phyloP scores from a whole-genome alignment of 2,888 invertebrate species.

The Eumacrocentrus americanus region DNA sequence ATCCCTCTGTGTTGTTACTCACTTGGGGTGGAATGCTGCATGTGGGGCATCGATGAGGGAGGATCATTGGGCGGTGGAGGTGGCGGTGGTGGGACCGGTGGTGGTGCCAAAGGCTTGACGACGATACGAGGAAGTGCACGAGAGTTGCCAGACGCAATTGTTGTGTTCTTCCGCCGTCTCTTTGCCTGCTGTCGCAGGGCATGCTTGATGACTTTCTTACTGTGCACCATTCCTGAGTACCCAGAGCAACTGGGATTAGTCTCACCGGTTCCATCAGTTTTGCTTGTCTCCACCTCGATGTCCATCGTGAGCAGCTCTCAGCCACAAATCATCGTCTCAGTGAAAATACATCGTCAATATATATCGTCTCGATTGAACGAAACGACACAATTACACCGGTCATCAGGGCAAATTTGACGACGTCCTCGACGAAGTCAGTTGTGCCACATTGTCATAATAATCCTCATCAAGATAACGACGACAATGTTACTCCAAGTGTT shows the following conservation, averaged over 20 bases:
- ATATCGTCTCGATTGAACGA: slow-evolving; percentile 14
- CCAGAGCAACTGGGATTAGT: slow-evolving; percentile 53
- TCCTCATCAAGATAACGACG: not conserved
- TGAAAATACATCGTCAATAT: slow-evolving; percentile 27
- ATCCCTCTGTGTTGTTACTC: slow-evolving; percentile 25
- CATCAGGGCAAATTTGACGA: slow-evolving; percentile 7
- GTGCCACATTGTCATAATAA: not conserved
- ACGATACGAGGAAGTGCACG: slow-evolving; percentile 79
- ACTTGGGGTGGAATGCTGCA: slow-evolving; percentile 51
- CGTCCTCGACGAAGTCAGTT: slow-evolving; percentile 5
- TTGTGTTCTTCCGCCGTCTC: slow-evolving; percentile 80
- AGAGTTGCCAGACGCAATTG: slow-evolving; percentile 69
- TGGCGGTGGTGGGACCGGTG: slow-evolving; percentile 65
- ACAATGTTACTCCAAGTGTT: not conserved
- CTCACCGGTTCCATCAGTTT: slow-evolving; percentile 52
- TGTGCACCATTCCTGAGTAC: slow-evolving; percentile 62
- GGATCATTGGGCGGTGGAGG: slow-evolving; percentile 49
- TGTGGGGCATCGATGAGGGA: slow-evolving; percentile 46
- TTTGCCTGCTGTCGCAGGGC: slow-evolving; percentile 79
- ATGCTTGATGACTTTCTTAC: slow-evolving; percentile 76
- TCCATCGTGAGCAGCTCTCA: slow-evolving; percentile 45
- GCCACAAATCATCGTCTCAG: slow-evolving; percentile 37
- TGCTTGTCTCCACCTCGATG: slow-evolving; percentile 51
- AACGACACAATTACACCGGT: slow-evolving; percentile 3
- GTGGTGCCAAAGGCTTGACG: slow-evolving; percentile 79